phyloP scores from a whole-genome alignment of 2,888 invertebrate species.

The Leptopterna dolabrata region DNA sequence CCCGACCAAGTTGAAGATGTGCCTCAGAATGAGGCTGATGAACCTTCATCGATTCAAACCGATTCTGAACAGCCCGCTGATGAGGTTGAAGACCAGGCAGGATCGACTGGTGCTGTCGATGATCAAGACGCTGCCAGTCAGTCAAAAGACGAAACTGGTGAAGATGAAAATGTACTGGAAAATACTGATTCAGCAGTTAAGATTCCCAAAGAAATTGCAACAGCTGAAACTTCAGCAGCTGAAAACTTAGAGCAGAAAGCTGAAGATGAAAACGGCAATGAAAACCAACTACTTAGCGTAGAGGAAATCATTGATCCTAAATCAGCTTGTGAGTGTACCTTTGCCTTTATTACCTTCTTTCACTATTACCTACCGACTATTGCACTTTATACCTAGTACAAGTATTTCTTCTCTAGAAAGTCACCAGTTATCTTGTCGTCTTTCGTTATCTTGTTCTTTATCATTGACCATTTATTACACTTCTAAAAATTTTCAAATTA shows the following conservation, averaged over 20 bases:
- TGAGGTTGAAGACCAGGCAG: not conserved
- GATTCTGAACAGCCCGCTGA: not conserved
- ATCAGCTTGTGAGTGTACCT: not conserved
- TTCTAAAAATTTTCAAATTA: too few species aligned
- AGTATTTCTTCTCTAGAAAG: too few species aligned
- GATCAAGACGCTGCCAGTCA: not conserved
- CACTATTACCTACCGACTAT: too few species aligned
- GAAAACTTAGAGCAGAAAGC: not conserved
- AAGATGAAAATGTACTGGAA: not conserved
- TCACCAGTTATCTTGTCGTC: too few species aligned
- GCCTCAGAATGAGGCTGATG: not conserved
- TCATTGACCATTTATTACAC: too few species aligned
- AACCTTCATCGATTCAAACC: too few species aligned
- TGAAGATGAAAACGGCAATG: not conserved
- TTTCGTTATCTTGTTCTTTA: too few species aligned
- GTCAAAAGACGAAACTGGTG: not conserved
- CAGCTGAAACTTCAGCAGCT: not conserved
- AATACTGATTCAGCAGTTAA: not conserved
- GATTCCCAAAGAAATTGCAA: not conserved
- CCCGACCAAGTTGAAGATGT: not conserved
- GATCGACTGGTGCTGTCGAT: constrained; percentile 25
- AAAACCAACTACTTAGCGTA: not conserved
- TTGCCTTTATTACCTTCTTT: not conserved
- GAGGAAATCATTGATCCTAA: not conserved
- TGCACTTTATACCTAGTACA: too few species aligned